phyloP scores from a whole-genome alignment of 2,113 vertebrate species.

The Phylloscopus whistleri region DNA sequence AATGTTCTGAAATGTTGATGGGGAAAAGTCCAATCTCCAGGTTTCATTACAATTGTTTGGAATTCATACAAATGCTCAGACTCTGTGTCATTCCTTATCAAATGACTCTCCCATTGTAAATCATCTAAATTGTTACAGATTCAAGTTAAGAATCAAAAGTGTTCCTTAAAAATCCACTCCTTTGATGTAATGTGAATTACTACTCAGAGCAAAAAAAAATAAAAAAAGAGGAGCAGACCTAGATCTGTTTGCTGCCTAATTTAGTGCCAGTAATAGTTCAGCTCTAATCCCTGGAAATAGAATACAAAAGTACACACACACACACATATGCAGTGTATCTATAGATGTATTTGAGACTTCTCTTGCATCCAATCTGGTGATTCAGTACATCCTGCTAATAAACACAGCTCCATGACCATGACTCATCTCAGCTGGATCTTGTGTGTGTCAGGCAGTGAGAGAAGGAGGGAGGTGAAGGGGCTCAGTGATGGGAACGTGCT shows the following conservation, averaged over 20 bases:
- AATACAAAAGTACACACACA: neutral
- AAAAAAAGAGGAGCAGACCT: neutral
- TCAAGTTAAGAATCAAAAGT: slow-evolving; percentile 10
- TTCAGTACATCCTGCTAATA: neutral
- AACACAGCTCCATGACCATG: neutral
- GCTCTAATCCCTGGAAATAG: neutral
- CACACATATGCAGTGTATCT: neutral
- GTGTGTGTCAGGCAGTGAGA: neutral
- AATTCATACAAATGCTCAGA: slow-evolving; percentile 11
- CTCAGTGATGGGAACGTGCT: neutral
- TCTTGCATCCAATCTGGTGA: neutral
- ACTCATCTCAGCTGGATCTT: neutral
- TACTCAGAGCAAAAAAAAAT: neutral
- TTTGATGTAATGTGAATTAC: neutral
- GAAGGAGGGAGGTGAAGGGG: neutral
- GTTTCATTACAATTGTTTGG: slow-evolving; percentile 8
- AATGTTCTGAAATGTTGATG: neutral
- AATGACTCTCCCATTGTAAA: slow-evolving; percentile 24
- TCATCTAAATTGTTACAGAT: slow-evolving; percentile 40
- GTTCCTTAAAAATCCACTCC: neutral
- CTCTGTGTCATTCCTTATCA: slow-evolving; percentile 32
- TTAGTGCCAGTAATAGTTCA: neutral
- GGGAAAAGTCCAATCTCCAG: neutral
- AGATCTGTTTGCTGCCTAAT: neutral
- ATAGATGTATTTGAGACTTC: neutral